phyloP scores from a whole-genome alignment of 92 coral and sea anemone genomes.

The Epizoanthus rinbou region DNA sequence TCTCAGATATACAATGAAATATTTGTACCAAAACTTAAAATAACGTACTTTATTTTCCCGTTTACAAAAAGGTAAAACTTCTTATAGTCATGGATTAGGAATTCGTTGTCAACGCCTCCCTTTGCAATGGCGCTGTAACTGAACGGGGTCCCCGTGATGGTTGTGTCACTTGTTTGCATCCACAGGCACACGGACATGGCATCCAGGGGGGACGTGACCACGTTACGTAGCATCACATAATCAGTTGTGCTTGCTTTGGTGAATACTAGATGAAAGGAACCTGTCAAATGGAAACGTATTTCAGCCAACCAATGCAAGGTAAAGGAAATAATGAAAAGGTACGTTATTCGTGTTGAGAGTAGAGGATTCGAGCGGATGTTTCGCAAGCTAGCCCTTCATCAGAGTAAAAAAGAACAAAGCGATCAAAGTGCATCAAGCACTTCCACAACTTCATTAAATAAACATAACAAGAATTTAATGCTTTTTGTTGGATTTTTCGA shows the following conservation, averaged over 20 bases:
- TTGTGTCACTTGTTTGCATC: conserved; percentile 49
- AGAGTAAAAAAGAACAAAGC: too few relatives aligned
- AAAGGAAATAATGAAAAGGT: too few relatives aligned
- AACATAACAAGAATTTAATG: not conserved
- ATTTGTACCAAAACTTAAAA: not conserved
- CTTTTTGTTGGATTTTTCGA: too few relatives aligned
- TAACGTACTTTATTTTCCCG: not conserved
- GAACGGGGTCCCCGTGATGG: not conserved
- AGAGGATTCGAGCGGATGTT: too few relatives aligned
- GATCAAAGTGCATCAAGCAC: too few relatives aligned
- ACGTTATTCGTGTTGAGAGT: too few relatives aligned
- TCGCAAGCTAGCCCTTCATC: too few relatives aligned
- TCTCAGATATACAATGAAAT: too few relatives aligned
- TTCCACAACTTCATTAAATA: not conserved
- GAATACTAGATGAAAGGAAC: conserved; percentile 24
- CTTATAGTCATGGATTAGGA: conserved; percentile 26
- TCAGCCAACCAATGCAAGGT: too few relatives aligned
- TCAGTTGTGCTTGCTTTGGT: conserved; percentile 1
- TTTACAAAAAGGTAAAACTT: not conserved
- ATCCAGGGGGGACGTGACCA: conserved; percentile 28
- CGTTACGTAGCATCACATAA: conserved; percentile 37
- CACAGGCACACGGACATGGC: conserved; percentile 50
- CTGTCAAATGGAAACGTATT: not conserved
- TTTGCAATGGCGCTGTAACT: conserved; percentile 36
- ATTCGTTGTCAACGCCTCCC: conserved; percentile 1